These are phyloP conservation scores for Cyphomyrus plagiostoma DNA, from an alignment of 2,113 vertebrate species.

Conservation along the genomic window DNA sequence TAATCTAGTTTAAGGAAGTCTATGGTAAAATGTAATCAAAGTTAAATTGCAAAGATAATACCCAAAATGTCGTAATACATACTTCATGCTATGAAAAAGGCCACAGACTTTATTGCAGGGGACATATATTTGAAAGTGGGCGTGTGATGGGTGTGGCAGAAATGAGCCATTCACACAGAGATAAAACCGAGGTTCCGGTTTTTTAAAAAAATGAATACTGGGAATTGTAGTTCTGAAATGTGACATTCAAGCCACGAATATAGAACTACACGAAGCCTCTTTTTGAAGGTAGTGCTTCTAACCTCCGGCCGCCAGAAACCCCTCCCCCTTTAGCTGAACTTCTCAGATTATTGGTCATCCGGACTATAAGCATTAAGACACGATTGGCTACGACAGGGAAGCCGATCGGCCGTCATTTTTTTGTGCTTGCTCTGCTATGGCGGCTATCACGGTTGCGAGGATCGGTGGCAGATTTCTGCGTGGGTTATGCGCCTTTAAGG, in stretches of 20 bases:
- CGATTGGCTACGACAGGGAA: conserved; percentile 43
- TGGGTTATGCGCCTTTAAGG: conserved; percentile 43
- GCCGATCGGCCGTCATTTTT: neutral
- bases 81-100: neutral
- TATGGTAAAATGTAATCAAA: neutral
- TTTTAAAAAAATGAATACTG: neutral
- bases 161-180: conserved; percentile 5
- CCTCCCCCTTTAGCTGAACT: conserved; percentile 8
- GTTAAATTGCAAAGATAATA: neutral
- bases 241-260: conserved; percentile 26
- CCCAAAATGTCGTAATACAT: neutral
- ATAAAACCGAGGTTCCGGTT: neutral
- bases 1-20: neutral
- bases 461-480: conserved; percentile 43
- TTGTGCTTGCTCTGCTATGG: conserved; percentile 43
- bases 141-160: conserved; percentile 7
- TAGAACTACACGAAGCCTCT: conserved; percentile 10
- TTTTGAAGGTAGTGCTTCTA: neutral
- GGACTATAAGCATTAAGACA: neutral
- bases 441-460: conserved; percentile 49
- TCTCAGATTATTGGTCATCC: conserved; percentile 42
- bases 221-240: conserved; percentile 30
- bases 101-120: neutral
- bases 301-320: neutral
- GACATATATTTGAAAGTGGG: conserved; percentile 12